phyloP scores from a whole-genome alignment of 2,888 invertebrate genomes.

The Pristionchus japonicus region DNA sequence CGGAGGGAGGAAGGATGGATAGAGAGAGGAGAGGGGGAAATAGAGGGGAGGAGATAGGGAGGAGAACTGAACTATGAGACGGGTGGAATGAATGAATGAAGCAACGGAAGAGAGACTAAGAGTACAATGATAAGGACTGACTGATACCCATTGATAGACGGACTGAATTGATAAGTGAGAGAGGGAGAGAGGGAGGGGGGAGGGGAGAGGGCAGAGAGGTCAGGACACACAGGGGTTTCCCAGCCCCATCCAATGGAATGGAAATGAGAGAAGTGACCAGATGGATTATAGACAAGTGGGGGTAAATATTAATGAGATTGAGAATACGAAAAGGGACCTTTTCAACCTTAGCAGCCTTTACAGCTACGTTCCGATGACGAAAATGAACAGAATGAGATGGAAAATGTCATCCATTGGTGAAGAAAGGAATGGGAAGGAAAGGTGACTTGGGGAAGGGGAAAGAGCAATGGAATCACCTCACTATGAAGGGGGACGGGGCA shows the following conservation, averaged over 20 bases:
- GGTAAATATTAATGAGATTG: slow-evolving; percentile 35
- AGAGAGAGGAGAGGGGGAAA: slow-evolving; percentile 34
- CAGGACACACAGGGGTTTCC: slow-evolving; percentile 38
- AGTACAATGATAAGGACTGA: slow-evolving; percentile 30
- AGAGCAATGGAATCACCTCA: slow-evolving; percentile 36
- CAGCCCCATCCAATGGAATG: slow-evolving; percentile 30
- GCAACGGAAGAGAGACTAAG: slow-evolving; percentile 20
- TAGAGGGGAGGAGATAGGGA: slow-evolving; percentile 29
- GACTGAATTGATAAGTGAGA: slow-evolving; percentile 42
- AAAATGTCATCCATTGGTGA: background rate
- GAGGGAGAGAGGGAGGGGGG: slow-evolving; percentile 51
- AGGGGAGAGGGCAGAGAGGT: slow-evolving; percentile 39
- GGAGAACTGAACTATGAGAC: slow-evolving; percentile 23
- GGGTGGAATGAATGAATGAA: slow-evolving; percentile 21
- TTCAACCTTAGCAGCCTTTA: background rate
- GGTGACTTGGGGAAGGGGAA: slow-evolving; percentile 23
- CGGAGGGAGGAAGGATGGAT: background rate
- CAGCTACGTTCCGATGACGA: background rate
- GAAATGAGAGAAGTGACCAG: slow-evolving; percentile 38
- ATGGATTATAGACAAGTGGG: slow-evolving; percentile 32
- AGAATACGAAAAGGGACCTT: background rate
- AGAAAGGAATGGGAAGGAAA: slow-evolving; percentile 25
- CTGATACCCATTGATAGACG: background rate
- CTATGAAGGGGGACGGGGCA: background rate
- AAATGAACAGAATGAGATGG: slow-evolving; percentile 10